Base-by-base conservation (phyloP, 2,113 vertebrate species). In the Gnathonemus echidnorhynchus region DNA sequence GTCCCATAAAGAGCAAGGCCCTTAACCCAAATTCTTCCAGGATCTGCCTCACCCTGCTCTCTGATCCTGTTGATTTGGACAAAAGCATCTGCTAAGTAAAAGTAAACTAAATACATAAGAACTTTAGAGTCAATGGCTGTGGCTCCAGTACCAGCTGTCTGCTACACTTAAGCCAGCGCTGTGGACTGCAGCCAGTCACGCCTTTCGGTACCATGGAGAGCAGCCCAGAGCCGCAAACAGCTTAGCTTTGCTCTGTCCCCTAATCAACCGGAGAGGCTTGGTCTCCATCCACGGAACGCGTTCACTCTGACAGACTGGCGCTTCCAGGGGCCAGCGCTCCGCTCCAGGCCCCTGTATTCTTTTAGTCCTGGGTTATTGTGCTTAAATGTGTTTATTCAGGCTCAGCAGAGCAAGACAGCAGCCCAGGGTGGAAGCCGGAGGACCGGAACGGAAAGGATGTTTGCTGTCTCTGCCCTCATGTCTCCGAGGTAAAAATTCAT, bases 381-480 rank as follows among this genome's bases (percentile, higher is more conserved):
- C 45, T 85, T 85, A 85, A 85, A 85, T 85, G 39, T 85, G 45
- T 85, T 85, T 85, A 80, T 85, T 85, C 21, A 85, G 39, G 83
- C 19, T 85, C 45, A 46, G 83, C 45, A n/a, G 83, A 48, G 42
- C 83, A 42, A 48, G 19, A 24, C 83, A 10, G 83, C 19, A 24
- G 83, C 80, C 80, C 10, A 85, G 21, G 83, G 21, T 39, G 9
- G 83, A 46, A 48, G 19, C 19, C 9, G 3, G 17, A 48, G 42
- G 21, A n/a, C 15, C 83, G 3, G 83, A 45, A 48, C 42, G 45
- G 42, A 85, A n/a, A 48, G 45, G 19, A 85, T 24, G 45, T 24
- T 85, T 48, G 39, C 83, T 48, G 45, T 85, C 45, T 21, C 8
- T 9, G 8, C 80, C 45, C 80, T 46, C 15, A 1, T 46, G 15